Percentiles rank a stretch among this genome's conserved stretches.
Evolutionary conservation across 2,888 invertebrate genomes (phyloP).

Genomic region (Apoda limacodes): DNA sequence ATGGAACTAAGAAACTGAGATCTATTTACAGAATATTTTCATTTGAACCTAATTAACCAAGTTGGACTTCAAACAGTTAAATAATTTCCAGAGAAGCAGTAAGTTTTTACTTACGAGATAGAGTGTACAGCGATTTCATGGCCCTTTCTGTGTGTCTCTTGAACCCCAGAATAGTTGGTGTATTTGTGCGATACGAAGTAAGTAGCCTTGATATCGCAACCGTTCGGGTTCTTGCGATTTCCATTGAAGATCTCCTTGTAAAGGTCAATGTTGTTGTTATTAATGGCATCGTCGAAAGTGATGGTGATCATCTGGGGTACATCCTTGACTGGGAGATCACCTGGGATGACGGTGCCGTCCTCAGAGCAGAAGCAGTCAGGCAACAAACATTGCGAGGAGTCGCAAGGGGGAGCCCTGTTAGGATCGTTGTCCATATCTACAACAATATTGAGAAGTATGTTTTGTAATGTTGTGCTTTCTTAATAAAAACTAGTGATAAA

Average conservation of each 20-base stretch:
- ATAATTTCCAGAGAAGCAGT: conserved; percentile 5
- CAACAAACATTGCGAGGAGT: conserved; percentile 84
- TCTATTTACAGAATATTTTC: too few relatives aligned
- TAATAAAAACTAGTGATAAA: too few relatives aligned
- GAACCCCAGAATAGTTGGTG: conserved; percentile 92
- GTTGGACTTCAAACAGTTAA: neutral
- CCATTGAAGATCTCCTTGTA: conserved; percentile 94
- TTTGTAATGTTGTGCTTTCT: too few relatives aligned
- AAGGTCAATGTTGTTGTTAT: conserved; percentile 93
- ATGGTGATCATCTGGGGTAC: conserved; percentile 96
- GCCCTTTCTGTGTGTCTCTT: conserved; percentile 90
- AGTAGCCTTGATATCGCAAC: conserved; percentile 92
- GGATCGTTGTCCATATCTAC: conserved; percentile 93
- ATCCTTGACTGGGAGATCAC: conserved; percentile 84
- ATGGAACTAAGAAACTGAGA: too few relatives aligned
- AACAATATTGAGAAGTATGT: conserved; percentile 26
- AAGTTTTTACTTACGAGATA: conserved; percentile 79
- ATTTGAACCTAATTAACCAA: too few relatives aligned
- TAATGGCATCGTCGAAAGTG: conserved; percentile 95
- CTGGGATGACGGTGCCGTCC: conserved; percentile 89
- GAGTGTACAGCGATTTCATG: conserved; percentile 96
- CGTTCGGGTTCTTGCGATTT: conserved; percentile 91
- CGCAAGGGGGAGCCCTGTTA: conserved; percentile 91
- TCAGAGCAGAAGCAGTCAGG: conserved; percentile 96
- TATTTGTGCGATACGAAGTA: conserved; percentile 95